phyloP scores from a whole-genome alignment of 2,113 vertebrate genomes.

The Odocoileus virginianus region DNA sequence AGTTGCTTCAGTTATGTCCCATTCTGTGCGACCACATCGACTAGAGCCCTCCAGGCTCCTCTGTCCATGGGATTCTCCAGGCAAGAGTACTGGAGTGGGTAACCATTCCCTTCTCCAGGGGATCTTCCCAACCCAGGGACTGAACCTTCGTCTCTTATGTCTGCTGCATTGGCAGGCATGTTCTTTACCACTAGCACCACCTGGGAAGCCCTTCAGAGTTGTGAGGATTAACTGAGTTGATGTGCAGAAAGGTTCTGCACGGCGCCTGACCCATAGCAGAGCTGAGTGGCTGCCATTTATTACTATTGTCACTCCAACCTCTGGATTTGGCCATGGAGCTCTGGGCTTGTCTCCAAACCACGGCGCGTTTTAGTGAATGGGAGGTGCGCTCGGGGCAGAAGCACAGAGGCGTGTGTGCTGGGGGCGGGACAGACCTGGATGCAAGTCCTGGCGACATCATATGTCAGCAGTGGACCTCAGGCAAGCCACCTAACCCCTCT shows the following conservation, averaged over 20 bases:
- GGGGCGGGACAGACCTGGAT: not conserved
- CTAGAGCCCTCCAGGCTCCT: not conserved
- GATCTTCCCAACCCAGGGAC: not conserved
- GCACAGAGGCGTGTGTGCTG: not conserved
- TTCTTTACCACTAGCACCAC: not conserved
- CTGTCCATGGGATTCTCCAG: not conserved
- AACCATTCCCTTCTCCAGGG: not conserved
- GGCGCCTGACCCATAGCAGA: too few species aligned
- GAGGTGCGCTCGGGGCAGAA: not conserved
- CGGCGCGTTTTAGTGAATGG: accelerated
- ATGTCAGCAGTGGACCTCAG: not conserved
- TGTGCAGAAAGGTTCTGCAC: not conserved
- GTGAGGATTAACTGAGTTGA: not conserved
- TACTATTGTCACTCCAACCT: not conserved
- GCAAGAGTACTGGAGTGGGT: not conserved
- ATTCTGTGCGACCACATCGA: not conserved
- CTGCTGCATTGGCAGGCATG: not conserved
- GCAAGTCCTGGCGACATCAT: accelerated
- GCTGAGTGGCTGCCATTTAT: not conserved
- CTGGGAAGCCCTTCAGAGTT: not conserved
- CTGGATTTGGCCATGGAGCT: not conserved
- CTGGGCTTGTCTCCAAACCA: not conserved
- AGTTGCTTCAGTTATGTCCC: not conserved
- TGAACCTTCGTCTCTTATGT: not conserved
- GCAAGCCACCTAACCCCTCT: not conserved